A percentile compares a stretch with the other conserved stretches of the same genome.
Evolutionary conservation across 2,888 invertebrate genomes (phyloP).

Genomic region (Adineta ricciae): DNA sequence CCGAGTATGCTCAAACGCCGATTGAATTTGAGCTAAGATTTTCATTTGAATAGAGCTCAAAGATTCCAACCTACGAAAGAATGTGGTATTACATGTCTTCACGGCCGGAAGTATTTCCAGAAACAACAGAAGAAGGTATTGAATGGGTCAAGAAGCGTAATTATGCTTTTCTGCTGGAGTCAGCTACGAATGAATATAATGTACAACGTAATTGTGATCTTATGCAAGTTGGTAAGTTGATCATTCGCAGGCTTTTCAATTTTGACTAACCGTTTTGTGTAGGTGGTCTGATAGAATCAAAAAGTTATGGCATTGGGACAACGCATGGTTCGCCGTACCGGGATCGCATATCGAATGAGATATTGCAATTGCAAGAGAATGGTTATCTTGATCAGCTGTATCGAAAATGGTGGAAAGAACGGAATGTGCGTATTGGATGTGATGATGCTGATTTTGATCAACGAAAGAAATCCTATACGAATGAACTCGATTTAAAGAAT

Average conservation of each 20-base stretch:
- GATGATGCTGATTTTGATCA: slow-evolving; percentile 23
- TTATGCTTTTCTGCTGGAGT: slow-evolving; percentile 95
- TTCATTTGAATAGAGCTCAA: slow-evolving; percentile 58
- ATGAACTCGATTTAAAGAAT: slow-evolving; percentile 17
- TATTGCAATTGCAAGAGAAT: slow-evolving; percentile 84
- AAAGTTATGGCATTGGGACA: slow-evolving; percentile 82
- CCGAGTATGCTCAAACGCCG: slow-evolving; percentile 22
- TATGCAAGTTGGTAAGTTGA: slow-evolving; percentile 69
- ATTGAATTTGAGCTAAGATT: not conserved
- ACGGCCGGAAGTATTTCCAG: slow-evolving; percentile 68
- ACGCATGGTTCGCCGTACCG: slow-evolving; percentile 69
- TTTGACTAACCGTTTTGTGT: no score
- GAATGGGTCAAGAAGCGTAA: slow-evolving; percentile 69
- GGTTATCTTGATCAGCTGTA: slow-evolving; percentile 62
- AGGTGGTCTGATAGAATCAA: slow-evolving; percentile 73
- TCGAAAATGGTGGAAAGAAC: slow-evolving; percentile 90
- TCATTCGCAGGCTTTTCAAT: no score
- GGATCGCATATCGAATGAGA: slow-evolving; percentile 87
- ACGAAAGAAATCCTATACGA: not conserved
- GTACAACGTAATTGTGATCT: slow-evolving; percentile 71
- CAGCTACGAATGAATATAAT: slow-evolving; percentile 83
- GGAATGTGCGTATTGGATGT: slow-evolving; percentile 21
- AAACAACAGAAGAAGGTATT: slow-evolving; percentile 66
- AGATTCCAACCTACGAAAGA: slow-evolving; percentile 78
- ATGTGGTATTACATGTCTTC: slow-evolving; percentile 94